Evolutionary conservation across 2,113 vertebrate genomes (phyloP).

Genomic region (Uria lomvia): DNA sequence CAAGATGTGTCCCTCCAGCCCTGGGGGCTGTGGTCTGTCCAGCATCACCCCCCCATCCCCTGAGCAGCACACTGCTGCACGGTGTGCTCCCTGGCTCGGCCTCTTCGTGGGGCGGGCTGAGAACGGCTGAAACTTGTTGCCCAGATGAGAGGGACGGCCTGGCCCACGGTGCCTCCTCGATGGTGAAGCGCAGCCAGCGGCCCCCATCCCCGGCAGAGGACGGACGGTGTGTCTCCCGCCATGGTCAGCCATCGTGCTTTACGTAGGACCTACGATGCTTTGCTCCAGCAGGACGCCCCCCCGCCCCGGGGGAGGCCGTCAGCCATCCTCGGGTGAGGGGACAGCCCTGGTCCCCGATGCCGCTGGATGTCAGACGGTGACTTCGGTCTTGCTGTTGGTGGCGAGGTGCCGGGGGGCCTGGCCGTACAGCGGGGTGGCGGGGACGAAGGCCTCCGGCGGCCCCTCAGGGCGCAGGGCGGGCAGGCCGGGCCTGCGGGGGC

Average conservation of each 20-base stretch:
- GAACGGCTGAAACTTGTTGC: neutral
- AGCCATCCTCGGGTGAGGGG: fast-evolving
- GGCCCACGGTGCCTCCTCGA: fast-evolving
- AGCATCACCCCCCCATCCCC: fast-evolving
- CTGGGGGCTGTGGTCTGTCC: neutral
- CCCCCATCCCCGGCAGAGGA: neutral
- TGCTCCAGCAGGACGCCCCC: fast-evolving
- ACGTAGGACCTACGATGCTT: neutral
- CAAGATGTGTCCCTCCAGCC: neutral
- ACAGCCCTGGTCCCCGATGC: neutral
- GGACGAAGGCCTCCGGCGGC: conserved; percentile 81
- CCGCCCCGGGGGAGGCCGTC: fast-evolving
- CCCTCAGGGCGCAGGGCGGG: conserved; percentile 82
- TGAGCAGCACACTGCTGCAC: neutral
- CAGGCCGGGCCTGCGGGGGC: conserved; percentile 61
- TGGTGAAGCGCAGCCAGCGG: neutral
- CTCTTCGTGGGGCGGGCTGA: neutral
- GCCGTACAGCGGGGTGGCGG: conserved; percentile 69
- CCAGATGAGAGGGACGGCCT: fast-evolving
- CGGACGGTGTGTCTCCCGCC: fast-evolving
- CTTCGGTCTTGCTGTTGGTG: conserved; percentile 97
- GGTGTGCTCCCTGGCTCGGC: neutral
- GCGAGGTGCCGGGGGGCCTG: conserved; percentile 75
- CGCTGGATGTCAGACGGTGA: conserved; percentile 83
- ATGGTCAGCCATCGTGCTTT: fast-evolving